Evolutionary conservation across 1,140 invertebrate genomes (phyloP), one percentile per base, ranked within the genome.

Genomic region (Neoseiulus cucumeris): DNA sequence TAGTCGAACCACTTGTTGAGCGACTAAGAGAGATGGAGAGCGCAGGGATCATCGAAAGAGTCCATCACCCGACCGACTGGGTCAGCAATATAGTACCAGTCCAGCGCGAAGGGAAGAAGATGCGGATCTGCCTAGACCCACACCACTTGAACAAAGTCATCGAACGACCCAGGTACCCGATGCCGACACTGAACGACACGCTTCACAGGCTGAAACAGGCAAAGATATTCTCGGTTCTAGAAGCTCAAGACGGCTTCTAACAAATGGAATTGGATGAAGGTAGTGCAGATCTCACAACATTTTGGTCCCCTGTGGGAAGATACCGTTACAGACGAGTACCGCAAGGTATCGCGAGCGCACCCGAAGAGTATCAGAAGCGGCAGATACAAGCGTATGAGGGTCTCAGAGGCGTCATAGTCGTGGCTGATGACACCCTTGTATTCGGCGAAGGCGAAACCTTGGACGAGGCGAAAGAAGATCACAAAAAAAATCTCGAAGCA

Each of bases 401-500:
- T n/a, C n/a, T n/a, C n/a, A n/a, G n/a, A n/a, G n/a, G n/a, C n/a
- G n/a, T n/a, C n/a, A n/a, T n/a, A n/a, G n/a, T n/a, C n/a, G n/a
- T n/a, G n/a, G n/a, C n/a, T n/a, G n/a, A n/a, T n/a, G n/a, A n/a
- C n/a, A n/a, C n/a, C n/a, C n/a, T n/a, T n/a, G n/a, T n/a, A n/a
- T n/a, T n/a, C n/a, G n/a, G n/a, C n/a, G n/a, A n/a, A n/a, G n/a
- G n/a, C 12, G 42, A 67, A 20, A 25, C 59, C 22, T 7, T 42
- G 20, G 67, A 67, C 7, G 64, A 65, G 20, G 65, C 30, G 7
- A 17, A 42, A 1, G 64, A 66, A 22, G 68, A 70, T 42, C 71
- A 72, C 69, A 69, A 72, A 51, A 22, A 22, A n/a, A 67, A 69
- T 17, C 59, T 72, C 14, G 18, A 33, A 9, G 42, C 20, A 66